These are phyloP conservation scores for Bambusicola thoracicus DNA, from an alignment of 2,113 vertebrate species.

Conservation along the genomic window DNA sequence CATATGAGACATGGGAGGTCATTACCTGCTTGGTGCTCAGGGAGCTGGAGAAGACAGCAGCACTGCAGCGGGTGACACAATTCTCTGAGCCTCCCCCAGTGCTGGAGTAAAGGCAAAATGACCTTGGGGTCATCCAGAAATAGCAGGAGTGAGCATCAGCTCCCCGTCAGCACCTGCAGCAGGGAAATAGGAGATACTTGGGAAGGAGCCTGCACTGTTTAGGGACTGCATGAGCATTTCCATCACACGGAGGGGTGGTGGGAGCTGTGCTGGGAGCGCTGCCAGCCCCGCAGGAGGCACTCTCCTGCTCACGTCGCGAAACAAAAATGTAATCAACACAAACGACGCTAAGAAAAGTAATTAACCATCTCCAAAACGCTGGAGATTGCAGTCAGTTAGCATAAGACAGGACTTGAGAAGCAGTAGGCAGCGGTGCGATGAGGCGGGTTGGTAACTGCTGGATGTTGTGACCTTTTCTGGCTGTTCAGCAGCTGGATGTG, in stretches of 20 bases:
- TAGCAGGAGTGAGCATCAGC: background rate
- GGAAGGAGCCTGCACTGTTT: accelerated
- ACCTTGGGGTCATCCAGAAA: background rate
- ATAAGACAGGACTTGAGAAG: background rate
- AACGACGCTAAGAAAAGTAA: background rate
- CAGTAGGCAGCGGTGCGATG: accelerated
- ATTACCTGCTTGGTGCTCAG: accelerated
- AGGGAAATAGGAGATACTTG: background rate
- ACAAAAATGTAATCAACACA: background rate
- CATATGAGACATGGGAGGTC: accelerated
- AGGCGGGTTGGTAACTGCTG: background rate
- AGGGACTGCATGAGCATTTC: background rate
- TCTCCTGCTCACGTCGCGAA: background rate
- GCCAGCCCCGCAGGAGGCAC: background rate
- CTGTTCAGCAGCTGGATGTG: accelerated
- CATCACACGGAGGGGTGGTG: background rate
- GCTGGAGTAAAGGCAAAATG: background rate
- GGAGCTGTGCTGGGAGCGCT: background rate
- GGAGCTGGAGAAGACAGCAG: background rate
- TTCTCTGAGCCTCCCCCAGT: background rate
- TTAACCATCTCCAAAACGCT: background rate
- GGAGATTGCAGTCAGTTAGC: background rate
- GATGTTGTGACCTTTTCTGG: background rate
- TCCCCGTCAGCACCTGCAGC: background rate
- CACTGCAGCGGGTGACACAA: background rate